phyloP scores from a whole-genome alignment of 2,888 invertebrate genomes.

The Cistogaster globosa region DNA sequence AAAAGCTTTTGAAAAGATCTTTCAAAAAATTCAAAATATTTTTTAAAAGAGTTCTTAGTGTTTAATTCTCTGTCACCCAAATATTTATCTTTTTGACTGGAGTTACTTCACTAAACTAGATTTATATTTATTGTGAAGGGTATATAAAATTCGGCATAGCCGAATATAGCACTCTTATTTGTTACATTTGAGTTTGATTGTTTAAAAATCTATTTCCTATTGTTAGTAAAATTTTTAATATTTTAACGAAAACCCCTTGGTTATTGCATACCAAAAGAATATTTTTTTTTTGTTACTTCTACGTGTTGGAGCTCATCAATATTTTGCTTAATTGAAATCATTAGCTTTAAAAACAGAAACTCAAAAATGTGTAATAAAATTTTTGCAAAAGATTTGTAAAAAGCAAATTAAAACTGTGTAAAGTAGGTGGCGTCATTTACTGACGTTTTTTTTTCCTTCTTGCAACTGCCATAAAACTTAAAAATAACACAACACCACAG shows the following conservation, averaged over 20 bases:
- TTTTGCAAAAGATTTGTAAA: constrained; percentile 39
- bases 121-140: too few relatives aligned
- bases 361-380: constrained; percentile 32
- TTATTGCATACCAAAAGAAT: not conserved
- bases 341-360: constrained; percentile 28
- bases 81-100: too few relatives aligned
- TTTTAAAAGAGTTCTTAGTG: too few relatives aligned
- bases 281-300: not conserved
- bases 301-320: constrained; percentile 12
- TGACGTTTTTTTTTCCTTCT: not conserved
- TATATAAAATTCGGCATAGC: too few relatives aligned
- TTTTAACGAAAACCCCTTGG: not conserved
- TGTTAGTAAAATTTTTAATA: not conserved
- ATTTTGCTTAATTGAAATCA: constrained; percentile 52
- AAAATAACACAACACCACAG: constrained; percentile 50
- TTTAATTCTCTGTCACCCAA: too few relatives aligned
- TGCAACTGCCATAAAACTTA: constrained; percentile 28
- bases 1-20: too few relatives aligned
- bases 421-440: constrained; percentile 69
- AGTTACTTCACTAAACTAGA: too few relatives aligned
- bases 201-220: too few relatives aligned
- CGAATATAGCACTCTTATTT: too few relatives aligned
- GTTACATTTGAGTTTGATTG: too few relatives aligned
- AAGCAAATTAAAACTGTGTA: constrained; percentile 54
- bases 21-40: too few relatives aligned